Base-by-base conservation (phyloP, 1,140 invertebrate genomes). In the Charaxes varanes region DNA sequence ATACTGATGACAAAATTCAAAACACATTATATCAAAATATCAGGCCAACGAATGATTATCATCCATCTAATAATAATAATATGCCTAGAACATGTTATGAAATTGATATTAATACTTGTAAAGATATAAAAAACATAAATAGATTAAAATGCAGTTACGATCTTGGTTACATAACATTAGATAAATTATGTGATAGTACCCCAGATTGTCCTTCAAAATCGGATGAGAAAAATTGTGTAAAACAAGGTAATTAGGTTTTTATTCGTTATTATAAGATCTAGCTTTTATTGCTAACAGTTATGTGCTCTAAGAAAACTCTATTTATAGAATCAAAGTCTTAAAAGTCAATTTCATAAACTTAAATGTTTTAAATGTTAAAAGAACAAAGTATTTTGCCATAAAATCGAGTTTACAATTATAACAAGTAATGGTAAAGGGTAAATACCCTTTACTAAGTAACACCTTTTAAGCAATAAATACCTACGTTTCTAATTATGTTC, bases 191-290 rank as follows among this genome's bases (percentile, higher is more conserved):
- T 41, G 41, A 80, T 45, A 62, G 60, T 12, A 34, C 42, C 6
- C 7, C 8, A 8, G 64, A 80, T 14, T 80, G 76, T 30, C n/a
- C 26, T 3, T 56, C 61, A 40, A 32, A 35, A 36, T 46, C 60
- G 1, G 72, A 80, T 41, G 72, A 80, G 63, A 36, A 47, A 24
- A 38, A 68, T 32, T 80, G 76, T 32, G 33, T 22, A 10, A 22
- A 35, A 31, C 53, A 71, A 62, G 68, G 76, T 77, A 47, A 22
- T 10, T 11, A n/a, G n/a, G n/a, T n/a, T n/a, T n/a, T n/a, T n/a
- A n/a, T n/a, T n/a, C n/a, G n/a, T n/a, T n/a, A n/a, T n/a, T n/a
- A n/a, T n/a, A n/a, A n/a, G n/a, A n/a, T n/a, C n/a, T n/a, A n/a
- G n/a, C n/a, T n/a, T n/a, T n/a, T n/a, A n/a, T n/a, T n/a, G n/a